Base-by-base conservation (phyloP, 2,888 invertebrate genomes). In the Marronus borbonicus region DNA sequence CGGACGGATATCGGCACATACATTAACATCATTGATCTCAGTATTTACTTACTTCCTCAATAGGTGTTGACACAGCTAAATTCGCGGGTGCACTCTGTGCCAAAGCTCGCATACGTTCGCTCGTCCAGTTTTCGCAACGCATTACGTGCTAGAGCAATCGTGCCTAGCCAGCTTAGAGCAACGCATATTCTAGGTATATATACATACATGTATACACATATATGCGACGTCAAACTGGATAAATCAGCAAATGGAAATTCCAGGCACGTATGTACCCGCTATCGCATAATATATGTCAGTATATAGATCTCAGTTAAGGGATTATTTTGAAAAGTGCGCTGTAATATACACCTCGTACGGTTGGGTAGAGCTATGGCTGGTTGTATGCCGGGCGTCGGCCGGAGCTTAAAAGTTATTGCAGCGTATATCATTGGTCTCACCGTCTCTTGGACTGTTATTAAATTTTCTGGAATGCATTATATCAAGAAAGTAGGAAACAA, bases 401-500 rank as follows among this genome's bases (percentile, higher is more conserved):
- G 20, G 17, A 58, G 64, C 77, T 72, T 64, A 76, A 76, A 76
- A 78, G 50, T 65, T 75, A 78, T 65, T 65, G 78, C 60, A 60
- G 58, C 62, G 68, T 77, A 77, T 60, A 77, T 69, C 77, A 70
- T 66, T 24, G 39, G n/a, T 5, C 65, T 72, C 50, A 44, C 8
- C 44, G 44, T 44, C 49, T 12, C 8, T 65, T 49, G n/a, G 70
- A 20, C 20, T 17, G 77, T 69, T 77, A 77, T 77, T 77, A 77
- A 77, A 77, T 69, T 44, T 77, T 52, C 77, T 44, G 44, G 69
- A 69, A 77, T 60, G 77, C 55, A 69, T 77, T 77, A 55, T 24
- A 69, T 62, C 55, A 77, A 70, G 44, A 28, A 69, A 77, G 49
- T 69, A 77, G 77, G 70, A 77, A 77, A 69, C 77, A 77, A 68